Evolutionary conservation across 1,140 invertebrate genomes (phyloP).

Genomic region (Capitella teleta): DNA sequence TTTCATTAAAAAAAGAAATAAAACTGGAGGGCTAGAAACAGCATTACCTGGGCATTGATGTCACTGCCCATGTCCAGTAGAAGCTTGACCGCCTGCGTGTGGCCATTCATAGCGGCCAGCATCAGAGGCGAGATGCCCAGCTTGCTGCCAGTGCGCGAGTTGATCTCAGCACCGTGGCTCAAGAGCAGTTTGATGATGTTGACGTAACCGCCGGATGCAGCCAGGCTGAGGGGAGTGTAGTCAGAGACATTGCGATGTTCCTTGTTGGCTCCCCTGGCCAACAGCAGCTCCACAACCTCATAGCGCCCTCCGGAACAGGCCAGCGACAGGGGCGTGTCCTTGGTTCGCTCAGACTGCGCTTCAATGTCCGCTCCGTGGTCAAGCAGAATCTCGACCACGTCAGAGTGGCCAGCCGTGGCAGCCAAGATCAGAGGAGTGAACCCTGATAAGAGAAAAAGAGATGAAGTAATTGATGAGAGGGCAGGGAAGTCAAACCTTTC

Average conservation of each 20-base stretch:
- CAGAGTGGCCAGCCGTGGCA: constrained; percentile 91
- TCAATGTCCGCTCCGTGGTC: constrained; percentile 91
- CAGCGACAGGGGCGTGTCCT: constrained; percentile 93
- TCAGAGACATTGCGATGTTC: constrained; percentile 99
- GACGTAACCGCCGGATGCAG: constrained; percentile 95
- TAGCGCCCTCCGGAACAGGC: constrained; percentile 95
- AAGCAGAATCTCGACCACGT: constrained; percentile 82
- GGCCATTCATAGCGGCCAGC: constrained; percentile 99
- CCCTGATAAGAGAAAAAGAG: constrained; percentile 46
- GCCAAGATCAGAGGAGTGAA: constrained; percentile 95
- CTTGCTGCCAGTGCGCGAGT: constrained; percentile 63
- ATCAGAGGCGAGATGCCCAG: constrained; percentile 96
- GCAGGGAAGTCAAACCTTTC: constrained; percentile 58
- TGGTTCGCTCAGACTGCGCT: constrained; percentile 95
- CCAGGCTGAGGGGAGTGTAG: constrained; percentile 94
- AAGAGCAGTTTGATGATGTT: constrained; percentile 96
- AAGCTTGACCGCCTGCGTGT: constrained; percentile 93
- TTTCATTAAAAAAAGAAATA: too few relatives aligned
- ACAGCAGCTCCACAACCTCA: constrained; percentile 88
- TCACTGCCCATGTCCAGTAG: constrained; percentile 95
- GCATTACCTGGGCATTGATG: constrained; percentile 76
- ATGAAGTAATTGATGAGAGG: too few relatives aligned
- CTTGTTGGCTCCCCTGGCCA: constrained; percentile 81
- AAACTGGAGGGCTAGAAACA: neutral
- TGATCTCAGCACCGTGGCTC: constrained; percentile 90